Base-by-base conservation (phyloP, 2,113 vertebrate species). In the Pseudorectes ferrugineus region DNA sequence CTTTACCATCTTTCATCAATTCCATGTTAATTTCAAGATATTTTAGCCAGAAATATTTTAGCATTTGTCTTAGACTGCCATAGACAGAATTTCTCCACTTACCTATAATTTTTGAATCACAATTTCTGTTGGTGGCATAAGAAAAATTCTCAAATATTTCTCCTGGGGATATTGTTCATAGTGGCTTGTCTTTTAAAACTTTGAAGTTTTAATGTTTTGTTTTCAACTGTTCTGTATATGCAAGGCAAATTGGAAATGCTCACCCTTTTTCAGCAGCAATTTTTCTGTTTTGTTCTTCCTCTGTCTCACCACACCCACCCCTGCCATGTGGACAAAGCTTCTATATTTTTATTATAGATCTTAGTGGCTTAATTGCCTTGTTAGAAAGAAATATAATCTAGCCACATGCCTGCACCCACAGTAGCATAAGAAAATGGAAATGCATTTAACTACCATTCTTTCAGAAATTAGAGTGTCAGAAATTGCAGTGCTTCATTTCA, bases 241-340 rank as follows among this genome's bases (percentile, higher is more conserved):
- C 28, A 67, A 61, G 21, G 7, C 8, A 85, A 85, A 36, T 43
- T 43, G 17, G 67, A 76, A 76, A 43, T 1, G 0, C 18, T 85
- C 43, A 51, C 4, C 6, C 14, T 36, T 76, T 58, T 36, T 43
- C 52, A 51, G 33, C 17, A 51, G 7, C 2, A 51, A 2, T 59
- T 65, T 45, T 35, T 78, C 4, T 22, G 29, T 35, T 43, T 17
- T 52, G 7, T 22, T 12, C 17, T 18, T 5, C 3, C 6, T 38
- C 4, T 6, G 8, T 26, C 16, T 59, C 16, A 24, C 6, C n/a
- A 40, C 7, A 17, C 3, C 16, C 5, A 4, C 3, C 3, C 7
- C 17, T 17, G 14, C 10, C 21, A 26, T 3, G 1, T 26, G 20
- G 20, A 75, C 5, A 92, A 75, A 38, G 2, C 4, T 40, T 16